Evolutionary conservation across 37 sponge, comb jelly and placozoan genomes (phyloP).

Genomic region (Ianthella basta): DNA sequence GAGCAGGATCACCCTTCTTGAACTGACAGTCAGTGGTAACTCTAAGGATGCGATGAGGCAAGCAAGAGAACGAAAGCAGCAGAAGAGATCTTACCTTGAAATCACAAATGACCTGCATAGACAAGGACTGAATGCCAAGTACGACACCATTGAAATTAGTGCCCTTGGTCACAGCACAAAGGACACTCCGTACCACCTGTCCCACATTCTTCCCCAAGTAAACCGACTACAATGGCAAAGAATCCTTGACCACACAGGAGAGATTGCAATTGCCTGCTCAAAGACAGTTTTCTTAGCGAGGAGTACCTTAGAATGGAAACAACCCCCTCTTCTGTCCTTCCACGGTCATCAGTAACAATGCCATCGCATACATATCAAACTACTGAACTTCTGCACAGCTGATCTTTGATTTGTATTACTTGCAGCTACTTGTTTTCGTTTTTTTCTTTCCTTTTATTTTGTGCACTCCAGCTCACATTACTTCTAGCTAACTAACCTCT

Average conservation of each 20-base stretch:
- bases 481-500: too few species aligned
- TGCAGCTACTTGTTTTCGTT: too few species aligned
- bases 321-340: constrained; percentile 15
- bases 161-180: constrained; percentile 36
- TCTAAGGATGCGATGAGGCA: background rate
- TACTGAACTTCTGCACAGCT: too few species aligned
- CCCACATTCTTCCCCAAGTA: background rate
- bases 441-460: too few species aligned
- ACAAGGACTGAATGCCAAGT: background rate
- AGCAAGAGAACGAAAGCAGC: constrained; percentile 19
- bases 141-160: constrained; percentile 32
- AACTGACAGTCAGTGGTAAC: constrained; percentile 26
- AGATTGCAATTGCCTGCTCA: constrained; percentile 2
- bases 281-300: constrained; percentile 7
- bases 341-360: background rate
- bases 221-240: background rate
- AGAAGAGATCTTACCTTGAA: constrained; percentile 5
- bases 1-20: too few species aligned
- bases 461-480: too few species aligned
- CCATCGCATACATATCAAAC: background rate
- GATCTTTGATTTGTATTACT: too few species aligned
- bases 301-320: background rate
- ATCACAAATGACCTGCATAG: constrained; percentile 10
- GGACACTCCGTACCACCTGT: constrained; percentile 22
- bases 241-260: background rate